Percentiles rank a stretch among this genome's conserved stretches.
Conservation (phyloP, 2,888 invertebrate genomes). For the Octonoba sinensis region DNA sequence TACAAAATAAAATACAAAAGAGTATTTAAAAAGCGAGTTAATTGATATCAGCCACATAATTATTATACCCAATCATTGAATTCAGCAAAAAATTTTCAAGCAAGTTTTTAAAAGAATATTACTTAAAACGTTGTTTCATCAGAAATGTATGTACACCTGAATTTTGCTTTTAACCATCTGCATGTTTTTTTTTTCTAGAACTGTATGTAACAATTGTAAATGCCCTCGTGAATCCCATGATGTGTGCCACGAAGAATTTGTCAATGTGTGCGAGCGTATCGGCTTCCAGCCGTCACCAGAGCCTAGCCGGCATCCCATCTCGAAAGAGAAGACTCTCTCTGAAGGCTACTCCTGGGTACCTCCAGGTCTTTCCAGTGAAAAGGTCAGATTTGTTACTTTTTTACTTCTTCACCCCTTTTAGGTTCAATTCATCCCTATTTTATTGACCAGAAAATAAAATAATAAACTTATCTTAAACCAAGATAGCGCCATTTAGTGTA, state of each 20-base stretch:
- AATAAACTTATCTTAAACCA: too few species aligned
- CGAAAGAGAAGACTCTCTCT: conserved; percentile 75
- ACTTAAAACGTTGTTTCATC: too few species aligned
- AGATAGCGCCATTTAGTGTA: too few species aligned
- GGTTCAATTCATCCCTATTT: too few species aligned
- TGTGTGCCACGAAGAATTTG: conserved; percentile 85
- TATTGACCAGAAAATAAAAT: too few species aligned
- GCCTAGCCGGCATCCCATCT: conserved; percentile 71
- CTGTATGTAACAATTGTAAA: conserved; percentile 93
- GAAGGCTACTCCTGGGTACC: conserved; percentile 83
- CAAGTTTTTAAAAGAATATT: too few species aligned
- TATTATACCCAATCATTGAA: too few species aligned
- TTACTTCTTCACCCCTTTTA: not conserved
- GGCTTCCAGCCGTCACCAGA: conserved; percentile 70
- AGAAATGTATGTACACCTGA: too few species aligned
- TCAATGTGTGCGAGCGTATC: conserved; percentile 75
- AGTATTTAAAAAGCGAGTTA: too few species aligned
- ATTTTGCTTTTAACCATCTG: not conserved
- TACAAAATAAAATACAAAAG: too few species aligned
- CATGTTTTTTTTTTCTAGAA: conserved; percentile 75
- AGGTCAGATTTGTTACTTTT: conserved; percentile 70
- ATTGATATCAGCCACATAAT: too few species aligned
- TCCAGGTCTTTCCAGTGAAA: conserved; percentile 76
- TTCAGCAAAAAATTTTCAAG: too few species aligned
- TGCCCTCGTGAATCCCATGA: conserved; percentile 92